A percentile compares a stretch with the other conserved stretches of the same genome.
These are phyloP conservation scores for Pyrocoelia pectoralis DNA, from an alignment of 2,888 invertebrate genomes.

Conservation along the genomic window DNA sequence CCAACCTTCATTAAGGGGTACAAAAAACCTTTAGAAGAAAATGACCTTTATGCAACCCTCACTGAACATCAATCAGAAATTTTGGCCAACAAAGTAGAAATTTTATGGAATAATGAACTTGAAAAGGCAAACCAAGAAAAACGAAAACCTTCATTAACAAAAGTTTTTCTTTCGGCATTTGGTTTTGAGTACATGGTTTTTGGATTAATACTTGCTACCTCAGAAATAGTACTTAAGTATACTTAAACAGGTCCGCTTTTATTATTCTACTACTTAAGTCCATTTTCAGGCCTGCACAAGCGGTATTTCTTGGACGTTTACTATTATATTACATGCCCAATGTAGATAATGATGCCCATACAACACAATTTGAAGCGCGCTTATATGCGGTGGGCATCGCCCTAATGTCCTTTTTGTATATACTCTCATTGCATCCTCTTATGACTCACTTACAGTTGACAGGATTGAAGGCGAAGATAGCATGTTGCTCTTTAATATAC, in stretches of 20 bases:
- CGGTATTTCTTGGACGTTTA: conserved; percentile 1
- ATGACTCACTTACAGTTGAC: conserved; percentile 75
- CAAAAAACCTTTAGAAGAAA: conserved; percentile 58
- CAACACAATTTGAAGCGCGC: background rate
- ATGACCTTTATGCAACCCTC: conserved; percentile 60
- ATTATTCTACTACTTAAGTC: too few species aligned
- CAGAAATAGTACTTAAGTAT: conserved; percentile 49
- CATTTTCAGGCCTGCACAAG: conserved; percentile 7
- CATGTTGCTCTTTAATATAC: conserved; percentile 83
- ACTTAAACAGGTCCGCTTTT: too few species aligned
- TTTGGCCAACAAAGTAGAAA: conserved; percentile 58
- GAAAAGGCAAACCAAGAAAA: conserved; percentile 9
- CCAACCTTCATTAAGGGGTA: background rate
- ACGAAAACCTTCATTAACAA: conserved; percentile 46
- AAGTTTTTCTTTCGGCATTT: conserved; percentile 47
- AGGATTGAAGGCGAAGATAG: conserved; percentile 85
- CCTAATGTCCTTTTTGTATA: conserved; percentile 73
- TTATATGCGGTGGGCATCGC: conserved; percentile 64
- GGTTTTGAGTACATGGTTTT: conserved; percentile 46
- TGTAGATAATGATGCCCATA: background rate
- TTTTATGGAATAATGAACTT: conserved; percentile 47
- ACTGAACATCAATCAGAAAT: conserved; percentile 57
- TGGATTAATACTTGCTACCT: conserved; percentile 44
- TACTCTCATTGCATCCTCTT: conserved; percentile 74
- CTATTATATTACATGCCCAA: background rate